These are phyloP conservation scores for Caloenas nicobarica DNA, from an alignment of 2,113 vertebrate species.

Conservation along the genomic window DNA sequence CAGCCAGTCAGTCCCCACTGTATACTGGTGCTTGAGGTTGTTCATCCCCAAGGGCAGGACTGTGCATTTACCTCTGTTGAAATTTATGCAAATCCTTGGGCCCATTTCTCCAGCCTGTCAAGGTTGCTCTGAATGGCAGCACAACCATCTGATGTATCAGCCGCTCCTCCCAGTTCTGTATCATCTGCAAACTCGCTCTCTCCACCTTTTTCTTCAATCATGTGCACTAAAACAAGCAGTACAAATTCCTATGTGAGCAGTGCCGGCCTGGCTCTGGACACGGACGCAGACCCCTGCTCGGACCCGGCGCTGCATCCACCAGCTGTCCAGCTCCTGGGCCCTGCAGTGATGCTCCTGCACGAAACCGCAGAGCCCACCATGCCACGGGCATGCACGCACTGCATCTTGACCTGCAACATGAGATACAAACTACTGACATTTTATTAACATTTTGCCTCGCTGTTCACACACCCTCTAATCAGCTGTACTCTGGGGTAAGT, in stretches of 20 bases:
- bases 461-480: not conserved
- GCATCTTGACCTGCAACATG: not conserved
- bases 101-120: not conserved
- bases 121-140: not conserved
- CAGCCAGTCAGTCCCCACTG: too few species aligned
- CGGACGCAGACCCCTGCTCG: too few species aligned
- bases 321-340: too few species aligned
- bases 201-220: not conserved
- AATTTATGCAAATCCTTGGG: not conserved
- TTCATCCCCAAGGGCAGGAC: too few species aligned
- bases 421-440: not conserved
- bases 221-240: not conserved
- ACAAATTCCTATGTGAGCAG: not conserved
- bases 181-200: not conserved
- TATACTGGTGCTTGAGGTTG: too few species aligned
- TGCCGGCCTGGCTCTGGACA: not conserved
- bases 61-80: not conserved
- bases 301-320: too few species aligned
- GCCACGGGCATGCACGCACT: fast-evolving
- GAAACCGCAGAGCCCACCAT: not conserved
- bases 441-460: not conserved
- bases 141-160: too few species aligned
- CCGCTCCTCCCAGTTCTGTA: too few species aligned
- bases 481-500: not conserved
- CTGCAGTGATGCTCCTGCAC: too few species aligned